Conservation (phyloP, 2,888 invertebrate genomes). For the Nemotelus nigrinus region DNA sequence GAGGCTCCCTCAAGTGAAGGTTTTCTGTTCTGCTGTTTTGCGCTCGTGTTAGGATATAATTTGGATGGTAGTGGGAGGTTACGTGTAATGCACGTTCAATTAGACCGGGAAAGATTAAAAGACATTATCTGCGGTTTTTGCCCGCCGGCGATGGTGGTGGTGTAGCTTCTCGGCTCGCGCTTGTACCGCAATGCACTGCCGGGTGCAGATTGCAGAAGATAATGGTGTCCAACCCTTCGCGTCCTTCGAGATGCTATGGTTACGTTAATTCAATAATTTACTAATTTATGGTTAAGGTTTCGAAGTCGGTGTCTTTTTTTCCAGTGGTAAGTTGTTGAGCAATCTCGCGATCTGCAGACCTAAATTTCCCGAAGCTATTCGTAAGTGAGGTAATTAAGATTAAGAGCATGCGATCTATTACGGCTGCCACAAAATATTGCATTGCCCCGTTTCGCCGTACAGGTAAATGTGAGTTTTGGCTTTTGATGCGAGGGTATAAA, state of each 20-base stretch:
- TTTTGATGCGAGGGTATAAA: too few relatives aligned
- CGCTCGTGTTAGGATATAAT: background rate
- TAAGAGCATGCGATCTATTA: constrained; percentile 21
- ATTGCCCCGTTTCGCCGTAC: too few relatives aligned
- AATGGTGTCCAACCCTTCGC: constrained; percentile 8
- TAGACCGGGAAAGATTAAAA: constrained; percentile 22
- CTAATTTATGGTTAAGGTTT: constrained; percentile 29
- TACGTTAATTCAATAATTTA: constrained; percentile 42
- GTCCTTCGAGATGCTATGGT: constrained; percentile 19
- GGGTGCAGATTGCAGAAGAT: constrained; percentile 24
- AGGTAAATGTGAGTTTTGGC: too few relatives aligned
- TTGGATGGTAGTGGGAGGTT: constrained; percentile 28
- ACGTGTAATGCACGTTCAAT: constrained; percentile 37
- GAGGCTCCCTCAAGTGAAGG: too few relatives aligned
- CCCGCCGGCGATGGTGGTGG: background rate
- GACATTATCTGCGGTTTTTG: constrained; percentile 28
- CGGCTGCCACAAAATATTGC: too few relatives aligned
- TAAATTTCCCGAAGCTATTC: constrained; percentile 19
- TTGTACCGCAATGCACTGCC: background rate
- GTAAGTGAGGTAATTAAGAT: constrained; percentile 31
- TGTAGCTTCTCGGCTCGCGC: background rate
- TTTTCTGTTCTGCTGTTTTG: background rate
- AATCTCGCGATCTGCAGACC: constrained; percentile 32
- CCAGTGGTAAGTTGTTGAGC: background rate
- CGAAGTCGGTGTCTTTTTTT: background rate